Evolutionary conservation across 2,113 vertebrate species (phyloP), one percentile per base, ranked within the genome.

Genomic region (Chionis minor): DNA sequence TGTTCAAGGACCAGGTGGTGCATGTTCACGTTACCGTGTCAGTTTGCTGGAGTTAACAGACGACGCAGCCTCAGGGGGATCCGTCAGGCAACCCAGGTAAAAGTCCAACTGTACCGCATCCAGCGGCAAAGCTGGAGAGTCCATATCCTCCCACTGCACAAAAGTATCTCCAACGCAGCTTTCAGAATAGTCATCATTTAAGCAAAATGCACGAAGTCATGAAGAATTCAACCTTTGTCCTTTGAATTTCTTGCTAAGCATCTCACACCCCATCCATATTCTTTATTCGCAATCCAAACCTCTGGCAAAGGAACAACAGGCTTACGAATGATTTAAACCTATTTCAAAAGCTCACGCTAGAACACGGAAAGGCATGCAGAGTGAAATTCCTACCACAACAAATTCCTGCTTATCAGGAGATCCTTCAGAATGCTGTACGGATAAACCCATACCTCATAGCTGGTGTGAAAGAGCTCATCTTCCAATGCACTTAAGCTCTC

Each of bases 351-450:
- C 30, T 89, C 49, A n/a, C 16, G 33, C 42, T 4, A 16, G 32
- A 55, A 44, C 4, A 9, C 3, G 8, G 42, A 21, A 62, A 58
- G 22, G 45, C 12, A 32, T 26, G 44, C 44, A 32, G 7, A 54
- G 30, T 24, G 2, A 49, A 3, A 1, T 12, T 15, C 21, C 33
- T 19, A 23, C 8, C 35, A 22, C 4, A 8, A 19, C 13, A 42
- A 38, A 23, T 12, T 23, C 44, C 51, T 38, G 6, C 7, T 83
- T 26, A 15, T 8, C 23, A 20, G 30, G 14, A n/a, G 38, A 27
- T 9, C 35, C 33, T 73, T 30, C 2, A 0, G 28, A 27, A 19
- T 2, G 28, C 58, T 22, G 5, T 1, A 2, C 6, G 0, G 2
- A 2, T 21, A 75, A 23, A 51, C 27, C 16, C 49, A 2, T 9